These are phyloP conservation scores for Erethizon dorsatum DNA, from an alignment of 2,797 vertebrate species.

Conservation along the genomic window DNA sequence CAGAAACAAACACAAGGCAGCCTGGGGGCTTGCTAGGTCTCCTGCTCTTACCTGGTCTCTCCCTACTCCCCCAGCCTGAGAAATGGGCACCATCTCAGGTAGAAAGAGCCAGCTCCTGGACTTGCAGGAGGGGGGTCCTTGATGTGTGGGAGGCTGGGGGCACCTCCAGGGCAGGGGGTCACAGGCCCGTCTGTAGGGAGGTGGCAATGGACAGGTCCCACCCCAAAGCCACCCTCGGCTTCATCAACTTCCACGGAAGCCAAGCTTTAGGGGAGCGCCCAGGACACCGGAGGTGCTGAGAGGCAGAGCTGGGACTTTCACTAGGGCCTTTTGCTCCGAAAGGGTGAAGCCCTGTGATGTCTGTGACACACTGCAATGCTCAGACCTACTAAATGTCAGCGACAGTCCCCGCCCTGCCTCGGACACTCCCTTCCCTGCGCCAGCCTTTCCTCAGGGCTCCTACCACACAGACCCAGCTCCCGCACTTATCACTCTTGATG, in stretches of 20 bases:
- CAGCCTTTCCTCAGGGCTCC: not conserved
- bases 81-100: not conserved
- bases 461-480: not conserved
- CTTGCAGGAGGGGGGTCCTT: not conserved
- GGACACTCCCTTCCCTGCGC: not conserved
- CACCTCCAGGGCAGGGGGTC: not conserved
- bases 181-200: not conserved
- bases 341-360: not conserved
- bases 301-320: not conserved
- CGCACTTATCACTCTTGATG: rapidly evolving
- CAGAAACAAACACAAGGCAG: not conserved
- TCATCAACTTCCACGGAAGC: not conserved
- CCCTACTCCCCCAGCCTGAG: not conserved
- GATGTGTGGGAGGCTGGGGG: not conserved
- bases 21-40: not conserved
- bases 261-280: not conserved
- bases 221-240: not conserved
- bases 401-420: rapidly evolving
- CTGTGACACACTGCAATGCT: not conserved
- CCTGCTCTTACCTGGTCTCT: not conserved
- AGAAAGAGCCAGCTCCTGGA: not conserved
- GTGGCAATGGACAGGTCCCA: not conserved
- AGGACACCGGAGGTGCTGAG: too few relatives aligned
- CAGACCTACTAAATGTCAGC: not conserved
- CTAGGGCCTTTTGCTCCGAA: not conserved